Evolutionary conservation across 1,140 invertebrate species (phyloP), one percentile per base, ranked within the genome.

Genomic region (Drosophila punjabiensis): DNA sequence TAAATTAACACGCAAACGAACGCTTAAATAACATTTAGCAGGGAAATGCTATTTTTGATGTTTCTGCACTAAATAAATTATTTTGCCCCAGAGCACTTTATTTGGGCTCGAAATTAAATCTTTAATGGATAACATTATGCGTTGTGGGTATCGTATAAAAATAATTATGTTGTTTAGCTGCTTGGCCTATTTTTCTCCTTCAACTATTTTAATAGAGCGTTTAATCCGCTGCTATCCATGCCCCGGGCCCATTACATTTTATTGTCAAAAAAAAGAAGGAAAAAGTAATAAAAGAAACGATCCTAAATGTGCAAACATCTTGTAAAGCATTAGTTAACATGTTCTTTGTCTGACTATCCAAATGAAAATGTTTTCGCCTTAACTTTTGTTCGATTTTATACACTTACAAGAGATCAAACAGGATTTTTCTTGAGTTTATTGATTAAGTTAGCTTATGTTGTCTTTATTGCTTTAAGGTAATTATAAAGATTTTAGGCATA

Each of bases 21-120:
- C 69, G 81, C 84, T 87, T 88, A 88, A 73, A 80, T 74, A 77
- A 80, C 53, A 78, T 63, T 81, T 77, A 77, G 80, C 64, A 61
- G 30, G 18, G 65, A 76, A 76, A 61, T 33, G 39, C 14, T 60
- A 45, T 70, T 73, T 60, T 11, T 37, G 43, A 65, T 61, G 43
- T 65, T 35, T 65, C 63, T 66, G 30, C 37, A 33, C 56, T 20
- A 62, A n/a, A 33, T 64, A 35, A 64, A 64, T 66, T 61, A 43
- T 41, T 61, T 53, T 52, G 11, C 33, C 20, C 33, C 30, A 48
- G 70, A 76, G 47, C 62, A 60, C 37, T 50, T 30, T 28, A 45
- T 69, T 55, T 18, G n/a, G 28, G 20, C 16, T 43, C 7, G 28
- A 48, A 60, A 50, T 39, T 56, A 53, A 47, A 48, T 55, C 28